A percentile compares a stretch with the other conserved stretches of the same genome.
Evolutionary conservation across 2,113 vertebrate species (phyloP).

Genomic region (Rattus norvegicus): GRCr8 NC_086035.1:13326001-13326500

Average conservation of each 20-base stretch:
- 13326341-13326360: not conserved
- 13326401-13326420: not conserved
- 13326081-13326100: not conserved
- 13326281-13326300: slow-evolving; percentile 55
- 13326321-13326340: not conserved
- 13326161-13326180: slow-evolving; percentile 1
- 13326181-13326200: not conserved
- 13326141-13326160: not conserved
- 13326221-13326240: not conserved
- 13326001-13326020: no score
- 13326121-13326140: slow-evolving; percentile 39
- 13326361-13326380: not conserved
- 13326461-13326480: no score
- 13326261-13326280: not conserved
- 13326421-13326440: not conserved
- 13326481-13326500: not conserved
- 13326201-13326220: not conserved
- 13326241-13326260: not conserved
- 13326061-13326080: not conserved
- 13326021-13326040: not conserved
- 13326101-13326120: slow-evolving; percentile 22
- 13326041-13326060: not conserved
- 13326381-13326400: accelerated
- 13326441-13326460: not conserved
- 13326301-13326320: not conserved